Evolutionary conservation across 2,888 invertebrate species (phyloP).

Genomic region (Ectobius pallidus): DNA sequence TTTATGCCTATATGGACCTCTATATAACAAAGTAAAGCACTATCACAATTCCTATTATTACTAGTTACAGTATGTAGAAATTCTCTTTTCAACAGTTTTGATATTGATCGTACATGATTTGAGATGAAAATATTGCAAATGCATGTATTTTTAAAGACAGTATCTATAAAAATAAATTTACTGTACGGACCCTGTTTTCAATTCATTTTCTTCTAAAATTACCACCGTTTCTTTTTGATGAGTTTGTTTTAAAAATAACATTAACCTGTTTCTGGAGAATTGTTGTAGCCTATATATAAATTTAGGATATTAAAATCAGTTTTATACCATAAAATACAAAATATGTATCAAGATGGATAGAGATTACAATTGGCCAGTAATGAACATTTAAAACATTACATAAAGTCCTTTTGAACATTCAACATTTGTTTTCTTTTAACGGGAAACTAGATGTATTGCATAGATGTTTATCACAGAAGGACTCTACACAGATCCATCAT

Average conservation of each 20-base stretch:
- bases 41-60: too few species aligned
- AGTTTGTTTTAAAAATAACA: neutral
- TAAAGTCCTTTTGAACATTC: neutral
- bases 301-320: neutral
- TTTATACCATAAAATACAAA: neutral
- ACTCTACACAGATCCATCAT: neutral
- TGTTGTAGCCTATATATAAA: neutral
- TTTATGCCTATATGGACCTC: too few species aligned
- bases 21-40: too few species aligned
- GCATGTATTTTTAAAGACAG: neutral
- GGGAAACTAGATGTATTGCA: slow-evolving; percentile 16
- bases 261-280: neutral
- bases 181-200: neutral
- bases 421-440: neutral
- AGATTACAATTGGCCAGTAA: neutral
- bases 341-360: neutral
- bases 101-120: too few species aligned
- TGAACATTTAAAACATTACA: neutral
- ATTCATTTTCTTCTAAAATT: neutral
- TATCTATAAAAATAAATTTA: slow-evolving; percentile 15
- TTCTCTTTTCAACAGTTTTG: too few species aligned
- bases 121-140: too few species aligned
- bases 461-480: slow-evolving; percentile 18
- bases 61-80: too few species aligned
- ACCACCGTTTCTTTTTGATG: neutral